A percentile compares a stretch with the other conserved stretches of the same genome.
phyloP scores from a whole-genome alignment of 2,113 vertebrate genomes.

The Pogona vitticeps region DNA sequence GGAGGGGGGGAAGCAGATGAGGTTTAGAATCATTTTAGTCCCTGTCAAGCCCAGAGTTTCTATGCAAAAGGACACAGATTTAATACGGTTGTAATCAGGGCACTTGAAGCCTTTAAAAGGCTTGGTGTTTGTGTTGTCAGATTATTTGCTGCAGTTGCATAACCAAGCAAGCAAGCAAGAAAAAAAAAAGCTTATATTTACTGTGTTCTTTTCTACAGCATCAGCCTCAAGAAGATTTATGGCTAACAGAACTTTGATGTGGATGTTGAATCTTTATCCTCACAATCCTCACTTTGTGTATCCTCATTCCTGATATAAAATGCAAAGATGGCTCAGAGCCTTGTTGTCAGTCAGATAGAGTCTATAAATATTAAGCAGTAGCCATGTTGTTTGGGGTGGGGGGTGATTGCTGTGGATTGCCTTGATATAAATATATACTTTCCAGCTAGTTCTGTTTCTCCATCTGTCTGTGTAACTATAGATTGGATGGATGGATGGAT shows the following conservation, averaged over 20 bases:
- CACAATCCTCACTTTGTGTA: constrained; percentile 36
- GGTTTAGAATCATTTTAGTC: constrained; percentile 68
- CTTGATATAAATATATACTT: constrained; percentile 3
- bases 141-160: constrained; percentile 61
- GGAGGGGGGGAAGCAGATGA: constrained; percentile 51
- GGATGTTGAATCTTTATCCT: constrained; percentile 28
- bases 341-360: neutral
- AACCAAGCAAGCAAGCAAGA: constrained; percentile 17
- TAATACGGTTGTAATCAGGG: constrained; percentile 74
- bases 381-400: neutral
- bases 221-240: constrained; percentile 27
- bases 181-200: constrained; percentile 25
- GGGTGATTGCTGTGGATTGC: neutral
- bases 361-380: constrained; percentile 36
- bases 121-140: constrained; percentile 63
- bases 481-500: neutral
- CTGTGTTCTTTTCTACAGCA: constrained; percentile 26
- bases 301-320: constrained; percentile 19
- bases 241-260: constrained; percentile 14
- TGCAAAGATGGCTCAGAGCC: constrained; percentile 10
- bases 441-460: neutral
- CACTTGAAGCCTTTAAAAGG: constrained; percentile 65
- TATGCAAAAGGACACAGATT: constrained; percentile 64
- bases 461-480: neutral
- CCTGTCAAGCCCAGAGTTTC: constrained; percentile 64